Evolutionary conservation across 2,888 invertebrate genomes (phyloP).

Genomic region (Hydroisotoma schaefferi): DNA sequence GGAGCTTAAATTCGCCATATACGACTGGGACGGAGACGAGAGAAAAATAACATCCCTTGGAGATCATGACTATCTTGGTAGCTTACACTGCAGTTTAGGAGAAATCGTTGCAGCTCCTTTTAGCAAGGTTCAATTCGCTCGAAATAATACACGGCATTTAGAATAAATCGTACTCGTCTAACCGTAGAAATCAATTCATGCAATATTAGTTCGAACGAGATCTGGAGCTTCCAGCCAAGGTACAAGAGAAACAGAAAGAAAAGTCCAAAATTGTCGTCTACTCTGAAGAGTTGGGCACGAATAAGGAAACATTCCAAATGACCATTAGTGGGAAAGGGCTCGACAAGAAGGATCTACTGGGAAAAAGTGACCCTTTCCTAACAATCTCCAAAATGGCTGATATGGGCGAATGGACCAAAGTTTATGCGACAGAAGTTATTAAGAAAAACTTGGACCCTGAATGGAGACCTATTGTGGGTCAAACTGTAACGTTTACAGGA

Average conservation of each 20-base stretch:
- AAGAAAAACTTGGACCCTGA: constrained; percentile 57
- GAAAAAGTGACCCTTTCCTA: constrained; percentile 57
- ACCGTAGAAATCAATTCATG: background rate
- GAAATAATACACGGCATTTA: background rate
- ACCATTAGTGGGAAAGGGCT: constrained; percentile 53
- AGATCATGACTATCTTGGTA: constrained; percentile 52
- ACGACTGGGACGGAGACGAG: constrained; percentile 47
- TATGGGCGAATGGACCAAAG: constrained; percentile 53
- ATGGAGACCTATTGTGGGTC: constrained; percentile 54
- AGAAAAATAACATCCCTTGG: constrained; percentile 3
- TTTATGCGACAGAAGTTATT: constrained; percentile 56
- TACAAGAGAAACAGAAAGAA: constrained; percentile 14
- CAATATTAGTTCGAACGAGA: constrained; percentile 37
- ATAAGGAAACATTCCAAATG: constrained; percentile 52
- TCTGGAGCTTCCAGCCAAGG: constrained; percentile 38
- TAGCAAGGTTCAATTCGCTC: constrained; percentile 22
- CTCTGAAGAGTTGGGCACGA: constrained; percentile 47
- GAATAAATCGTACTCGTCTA: background rate
- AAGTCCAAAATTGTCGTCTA: constrained; percentile 39
- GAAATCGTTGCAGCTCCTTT: constrained; percentile 32
- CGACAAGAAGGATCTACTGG: constrained; percentile 57
- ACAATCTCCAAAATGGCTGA: constrained; percentile 54
- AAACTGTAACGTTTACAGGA: constrained; percentile 52
- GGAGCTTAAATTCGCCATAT: constrained; percentile 53
- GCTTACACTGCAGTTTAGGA: constrained; percentile 39